Conservation (phyloP, 2,113 vertebrate species). For the Solea solea region DNA sequence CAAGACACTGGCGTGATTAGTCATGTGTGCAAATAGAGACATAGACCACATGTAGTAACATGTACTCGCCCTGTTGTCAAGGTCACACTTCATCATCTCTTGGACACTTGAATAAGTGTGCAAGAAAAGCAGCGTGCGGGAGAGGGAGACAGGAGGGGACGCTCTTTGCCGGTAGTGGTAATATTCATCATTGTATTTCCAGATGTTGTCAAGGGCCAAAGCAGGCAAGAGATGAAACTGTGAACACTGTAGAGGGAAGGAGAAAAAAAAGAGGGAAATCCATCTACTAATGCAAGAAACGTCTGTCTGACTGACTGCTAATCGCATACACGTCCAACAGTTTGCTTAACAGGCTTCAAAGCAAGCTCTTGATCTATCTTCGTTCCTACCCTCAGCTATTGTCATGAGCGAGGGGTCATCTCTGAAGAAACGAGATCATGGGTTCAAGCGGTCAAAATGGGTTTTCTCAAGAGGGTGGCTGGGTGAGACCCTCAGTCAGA, state of each 20-base stretch:
- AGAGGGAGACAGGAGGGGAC: conserved; percentile 16
- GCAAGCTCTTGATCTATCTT: no score
- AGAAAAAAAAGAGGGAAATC: neutral
- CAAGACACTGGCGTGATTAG: neutral
- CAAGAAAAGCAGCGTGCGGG: conserved; percentile 11
- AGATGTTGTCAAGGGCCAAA: conserved; percentile 44
- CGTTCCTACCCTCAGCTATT: no score
- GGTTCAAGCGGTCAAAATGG: no score
- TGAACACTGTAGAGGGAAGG: neutral
- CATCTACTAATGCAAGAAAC: no score
- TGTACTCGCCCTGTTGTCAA: conserved; percentile 26
- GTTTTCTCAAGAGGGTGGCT: no score
- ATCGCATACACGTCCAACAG: no score
- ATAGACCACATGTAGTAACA: conserved; percentile 6
- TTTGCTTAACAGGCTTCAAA: no score
- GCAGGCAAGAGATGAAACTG: conserved; percentile 19
- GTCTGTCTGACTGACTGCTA: no score
- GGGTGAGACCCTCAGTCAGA: no score
- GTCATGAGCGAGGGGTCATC: no score
- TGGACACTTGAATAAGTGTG: conserved; percentile 42
- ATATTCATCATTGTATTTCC: conserved; percentile 54
- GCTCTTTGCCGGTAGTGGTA: conserved; percentile 26
- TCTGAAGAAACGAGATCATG: no score
- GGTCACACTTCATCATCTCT: conserved; percentile 42
- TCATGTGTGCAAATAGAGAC: conserved; percentile 6